These are phyloP conservation scores for Plectrocnemia conspersa DNA, from an alignment of 1,140 invertebrate genomes.

Conservation along the genomic window DNA sequence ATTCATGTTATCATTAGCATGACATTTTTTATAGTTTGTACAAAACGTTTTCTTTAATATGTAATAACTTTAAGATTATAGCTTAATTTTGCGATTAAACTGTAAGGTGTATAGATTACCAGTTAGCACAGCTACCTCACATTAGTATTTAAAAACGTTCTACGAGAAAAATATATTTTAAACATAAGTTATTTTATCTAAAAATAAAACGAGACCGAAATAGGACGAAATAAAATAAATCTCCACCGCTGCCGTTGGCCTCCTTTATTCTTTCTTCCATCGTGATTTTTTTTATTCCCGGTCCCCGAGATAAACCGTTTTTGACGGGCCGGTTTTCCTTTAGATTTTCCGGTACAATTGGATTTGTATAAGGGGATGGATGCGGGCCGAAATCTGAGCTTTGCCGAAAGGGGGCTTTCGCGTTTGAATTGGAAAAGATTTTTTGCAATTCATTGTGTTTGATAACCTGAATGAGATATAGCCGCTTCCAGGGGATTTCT, in stretches of 20 bases:
- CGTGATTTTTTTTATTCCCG: slow-evolving; percentile 13
- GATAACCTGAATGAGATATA: slow-evolving; percentile 36
- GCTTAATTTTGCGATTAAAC: too few species aligned
- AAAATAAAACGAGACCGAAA: too few species aligned
- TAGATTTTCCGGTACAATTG: slow-evolving; percentile 29
- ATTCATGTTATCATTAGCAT: too few species aligned
- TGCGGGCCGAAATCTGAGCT: slow-evolving; percentile 27
- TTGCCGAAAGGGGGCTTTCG: slow-evolving; percentile 22
- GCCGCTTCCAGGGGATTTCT: slow-evolving; percentile 15
- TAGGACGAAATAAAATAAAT: too few species aligned
- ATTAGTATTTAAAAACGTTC: too few species aligned
- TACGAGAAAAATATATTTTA: too few species aligned
- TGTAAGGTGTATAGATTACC: too few species aligned
- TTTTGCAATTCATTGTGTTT: slow-evolving; percentile 37
- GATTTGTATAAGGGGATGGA: slow-evolving; percentile 31
- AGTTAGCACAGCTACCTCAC: too few species aligned
- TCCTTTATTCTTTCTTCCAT: slow-evolving; percentile 12
- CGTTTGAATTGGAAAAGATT: slow-evolving; percentile 33
- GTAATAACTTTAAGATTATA: too few species aligned
- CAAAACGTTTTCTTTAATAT: too few species aligned
- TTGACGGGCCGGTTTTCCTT: slow-evolving; percentile 14
- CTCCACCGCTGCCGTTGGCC: background rate
- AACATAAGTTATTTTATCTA: too few species aligned
- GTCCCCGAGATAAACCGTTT: slow-evolving; percentile 20
- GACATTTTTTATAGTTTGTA: too few species aligned